Base-by-base conservation (phyloP, 2,888 invertebrate genomes). In the Callyntrura sp. region DNA sequence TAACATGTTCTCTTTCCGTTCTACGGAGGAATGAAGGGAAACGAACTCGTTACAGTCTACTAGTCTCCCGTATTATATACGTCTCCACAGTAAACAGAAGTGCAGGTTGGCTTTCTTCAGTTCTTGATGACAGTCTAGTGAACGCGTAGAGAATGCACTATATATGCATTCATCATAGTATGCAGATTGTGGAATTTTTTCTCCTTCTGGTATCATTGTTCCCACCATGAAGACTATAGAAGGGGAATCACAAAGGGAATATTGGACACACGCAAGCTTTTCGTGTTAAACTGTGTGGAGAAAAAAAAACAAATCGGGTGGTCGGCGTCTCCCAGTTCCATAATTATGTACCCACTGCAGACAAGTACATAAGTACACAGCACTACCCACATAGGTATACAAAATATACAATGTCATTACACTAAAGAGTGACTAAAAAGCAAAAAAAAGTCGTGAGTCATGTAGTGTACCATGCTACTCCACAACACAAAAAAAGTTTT, bases 371-470 rank as follows among this genome's bases (percentile, higher is more conserved):
- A n/a, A n/a, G n/a, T n/a, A n/a, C n/a, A n/a, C n/a, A n/a, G n/a
- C n/a, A n/a, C n/a, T n/a, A n/a, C n/a, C n/a, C n/a, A n/a, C n/a
- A n/a, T n/a, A n/a, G n/a, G n/a, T n/a, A n/a, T 45, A 45, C 25
- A 85, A 79, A 12, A 82, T 35, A 62, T 48, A 79, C 79, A 57
- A 79, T 79, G 86, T 70, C 68, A 86, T 86, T 86, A 86, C 55
- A 57, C 55, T 79, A 86, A 81, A 81, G 79, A 86, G 79, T 79
- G 28, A 35, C 81, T 81, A 68, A 85, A 85, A 86, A 81, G 57
- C 55, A 35, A 6, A 35, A 65, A 48, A 73, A 43, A 78, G 60
- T 17, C n/a, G 43, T 65, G 35, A 76, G 65, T 78, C 70, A 57
- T 43, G 55, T 70, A 43, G 11, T 17, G 14, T n/a, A 51, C 51